Percentiles rank a stretch among this genome's conserved stretches.
These are phyloP conservation scores for Nothobranchius kuhntae DNA, from an alignment of 2,113 vertebrate genomes.

Conservation along the genomic window DNA sequence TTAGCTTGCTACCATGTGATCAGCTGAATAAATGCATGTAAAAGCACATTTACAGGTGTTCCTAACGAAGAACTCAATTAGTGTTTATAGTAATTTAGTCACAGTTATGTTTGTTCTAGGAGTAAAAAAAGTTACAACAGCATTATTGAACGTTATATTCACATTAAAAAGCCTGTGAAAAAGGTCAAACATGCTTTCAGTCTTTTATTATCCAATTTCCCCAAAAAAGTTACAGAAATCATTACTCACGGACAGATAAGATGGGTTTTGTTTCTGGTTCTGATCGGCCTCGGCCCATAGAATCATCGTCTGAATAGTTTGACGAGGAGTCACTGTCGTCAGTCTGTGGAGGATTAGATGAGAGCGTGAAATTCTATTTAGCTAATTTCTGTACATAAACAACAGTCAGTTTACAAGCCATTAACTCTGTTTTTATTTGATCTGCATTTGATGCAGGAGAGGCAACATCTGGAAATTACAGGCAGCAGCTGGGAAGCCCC, in stretches of 20 bases:
- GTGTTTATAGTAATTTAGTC: neutral
- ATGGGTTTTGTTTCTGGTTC: constrained; percentile 90
- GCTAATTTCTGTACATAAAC: constrained; percentile 25
- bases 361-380: neutral
- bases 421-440: constrained; percentile 26
- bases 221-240: neutral
- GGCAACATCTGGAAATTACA: constrained; percentile 59
- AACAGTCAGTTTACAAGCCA: constrained; percentile 30
- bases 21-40: neutral
- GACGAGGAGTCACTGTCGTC: constrained; percentile 85
- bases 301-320: constrained; percentile 87
- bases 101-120: neutral
- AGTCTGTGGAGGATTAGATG: constrained; percentile 45
- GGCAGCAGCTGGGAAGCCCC: constrained; percentile 41
- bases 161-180: neutral
- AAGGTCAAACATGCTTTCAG: neutral
- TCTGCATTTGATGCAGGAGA: constrained; percentile 6
- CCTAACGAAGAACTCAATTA: rapidly evolving
- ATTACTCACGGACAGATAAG: constrained; percentile 91
- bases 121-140: neutral
- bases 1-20: neutral
- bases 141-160: neutral
- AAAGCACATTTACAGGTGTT: neutral
- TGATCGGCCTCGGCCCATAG: constrained; percentile 74
- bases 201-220: too few species aligned